Conservation (phyloP, 1,140 invertebrate species). For the Leptopilina clavipes region DNA sequence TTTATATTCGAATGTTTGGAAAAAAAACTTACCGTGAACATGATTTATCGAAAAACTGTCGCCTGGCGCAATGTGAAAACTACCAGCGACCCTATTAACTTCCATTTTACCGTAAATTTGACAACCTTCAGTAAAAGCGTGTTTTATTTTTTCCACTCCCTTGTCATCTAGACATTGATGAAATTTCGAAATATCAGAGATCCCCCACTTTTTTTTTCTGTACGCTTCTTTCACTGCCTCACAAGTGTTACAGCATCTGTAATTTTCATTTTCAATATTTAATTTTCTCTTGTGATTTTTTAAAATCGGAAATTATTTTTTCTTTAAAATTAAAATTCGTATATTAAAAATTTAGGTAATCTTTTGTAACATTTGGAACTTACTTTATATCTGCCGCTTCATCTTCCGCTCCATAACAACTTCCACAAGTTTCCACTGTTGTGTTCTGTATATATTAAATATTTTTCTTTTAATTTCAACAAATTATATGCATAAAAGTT, state of each 20-base stretch:
- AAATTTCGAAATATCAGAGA: constrained; percentile 84
- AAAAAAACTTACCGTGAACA: constrained; percentile 83
- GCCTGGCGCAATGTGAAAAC: constrained; percentile 98
- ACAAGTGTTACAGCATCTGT: constrained; percentile 98
- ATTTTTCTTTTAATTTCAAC: background rate
- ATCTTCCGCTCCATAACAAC: constrained; percentile 90
- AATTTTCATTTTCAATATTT: constrained; percentile 54
- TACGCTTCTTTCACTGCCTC: constrained; percentile 96
- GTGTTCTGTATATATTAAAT: constrained; percentile 72
- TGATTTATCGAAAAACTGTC: constrained; percentile 95
- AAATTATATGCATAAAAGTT: background rate
- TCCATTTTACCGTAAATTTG: constrained; percentile 95
- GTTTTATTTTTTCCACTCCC: constrained; percentile 81
- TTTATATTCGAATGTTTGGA: constrained; percentile 16
- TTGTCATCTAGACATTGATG: constrained; percentile 93
- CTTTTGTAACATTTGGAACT: constrained; percentile 54
- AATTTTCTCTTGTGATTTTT: constrained; percentile 22
- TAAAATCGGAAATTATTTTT: constrained; percentile 12
- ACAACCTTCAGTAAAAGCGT: constrained; percentile 92
- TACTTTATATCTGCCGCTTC: constrained; percentile 79
- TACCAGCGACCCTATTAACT: constrained; percentile 96
- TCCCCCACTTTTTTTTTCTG: constrained; percentile 89
- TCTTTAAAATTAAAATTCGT: too few relatives aligned
- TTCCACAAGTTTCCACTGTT: constrained; percentile 77
- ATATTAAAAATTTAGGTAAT: too few relatives aligned